Evolutionary conservation across 2,113 vertebrate genomes (phyloP).

Genomic region (Rhinolophus ferrumequinum): DNA sequence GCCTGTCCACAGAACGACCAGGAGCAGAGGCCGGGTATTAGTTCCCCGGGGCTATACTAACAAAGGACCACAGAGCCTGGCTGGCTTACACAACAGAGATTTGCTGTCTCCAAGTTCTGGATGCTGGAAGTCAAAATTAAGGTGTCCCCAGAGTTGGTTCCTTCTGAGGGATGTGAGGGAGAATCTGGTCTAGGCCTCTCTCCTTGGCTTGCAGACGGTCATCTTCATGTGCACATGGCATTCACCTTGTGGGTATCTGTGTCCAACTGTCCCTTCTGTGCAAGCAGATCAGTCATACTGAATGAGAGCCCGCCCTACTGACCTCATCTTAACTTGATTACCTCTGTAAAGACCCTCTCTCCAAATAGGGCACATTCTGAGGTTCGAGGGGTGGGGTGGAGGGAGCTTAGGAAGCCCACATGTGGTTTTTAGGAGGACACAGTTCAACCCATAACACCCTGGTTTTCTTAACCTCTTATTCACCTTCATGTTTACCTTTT

Average conservation of each 20-base stretch:
- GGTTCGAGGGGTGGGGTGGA: neutral
- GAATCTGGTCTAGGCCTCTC: neutral
- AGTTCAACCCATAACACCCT: rapidly evolving
- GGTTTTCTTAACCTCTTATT: neutral
- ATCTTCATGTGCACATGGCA: rapidly evolving
- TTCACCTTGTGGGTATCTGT: neutral
- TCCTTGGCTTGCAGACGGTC: neutral
- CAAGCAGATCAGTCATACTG: rapidly evolving
- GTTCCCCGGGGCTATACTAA: neutral
- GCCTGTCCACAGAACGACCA: too few relatives aligned
- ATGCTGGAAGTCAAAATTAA: neutral
- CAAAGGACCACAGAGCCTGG: rapidly evolving
- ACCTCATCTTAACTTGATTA: neutral
- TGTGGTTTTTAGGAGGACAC: too few relatives aligned
- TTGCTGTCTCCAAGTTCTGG: neutral
- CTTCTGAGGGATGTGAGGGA: neutral
- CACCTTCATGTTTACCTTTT: too few relatives aligned
- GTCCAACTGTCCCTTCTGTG: neutral
- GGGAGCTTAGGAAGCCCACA: neutral
- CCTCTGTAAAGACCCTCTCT: neutral
- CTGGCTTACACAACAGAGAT: neutral
- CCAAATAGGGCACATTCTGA: neutral
- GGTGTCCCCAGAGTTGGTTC: neutral
- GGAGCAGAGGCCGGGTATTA: rapidly evolving
- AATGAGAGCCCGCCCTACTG: neutral